Percentiles rank a stretch among this genome's conserved stretches.
These are phyloP conservation scores for Brachymystax lenok DNA, from an alignment of 2,797 vertebrate species.

Conservation along the genomic window DNA sequence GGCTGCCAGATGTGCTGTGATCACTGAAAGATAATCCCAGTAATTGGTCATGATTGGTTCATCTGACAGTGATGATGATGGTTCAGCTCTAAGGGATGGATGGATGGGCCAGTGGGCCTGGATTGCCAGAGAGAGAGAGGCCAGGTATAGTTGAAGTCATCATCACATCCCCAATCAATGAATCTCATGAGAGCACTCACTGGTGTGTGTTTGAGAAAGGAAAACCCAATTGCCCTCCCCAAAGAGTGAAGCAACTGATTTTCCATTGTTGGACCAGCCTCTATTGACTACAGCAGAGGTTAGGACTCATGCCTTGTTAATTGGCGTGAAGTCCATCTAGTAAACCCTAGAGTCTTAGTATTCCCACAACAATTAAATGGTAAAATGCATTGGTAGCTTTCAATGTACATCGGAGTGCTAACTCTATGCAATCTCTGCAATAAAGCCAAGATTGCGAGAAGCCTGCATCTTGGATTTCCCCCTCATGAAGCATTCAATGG, in stretches of 20 bases:
- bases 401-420: neutral
- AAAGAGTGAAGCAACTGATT: neutral
- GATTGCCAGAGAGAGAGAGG: neutral
- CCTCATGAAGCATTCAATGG: neutral
- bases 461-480: neutral
- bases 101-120: neutral
- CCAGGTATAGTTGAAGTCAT: neutral
- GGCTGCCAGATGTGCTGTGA: constrained; percentile 3
- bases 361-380: neutral
- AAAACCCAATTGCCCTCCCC: neutral
- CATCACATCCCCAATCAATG: constrained; percentile 1
- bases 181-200: neutral
- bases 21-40: neutral
- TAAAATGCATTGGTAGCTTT: neutral
- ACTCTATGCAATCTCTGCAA: neutral
- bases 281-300: neutral
- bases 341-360: neutral
- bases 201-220: constrained; percentile 3
- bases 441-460: neutral
- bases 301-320: neutral
- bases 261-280: neutral
- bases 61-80: neutral
- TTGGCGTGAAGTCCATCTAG: neutral
- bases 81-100: constrained; percentile 2
- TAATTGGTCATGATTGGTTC: constrained; percentile 1